phyloP scores from a whole-genome alignment of 37 sponge, comb jelly and placozoan species.

The Ianthella basta region DNA sequence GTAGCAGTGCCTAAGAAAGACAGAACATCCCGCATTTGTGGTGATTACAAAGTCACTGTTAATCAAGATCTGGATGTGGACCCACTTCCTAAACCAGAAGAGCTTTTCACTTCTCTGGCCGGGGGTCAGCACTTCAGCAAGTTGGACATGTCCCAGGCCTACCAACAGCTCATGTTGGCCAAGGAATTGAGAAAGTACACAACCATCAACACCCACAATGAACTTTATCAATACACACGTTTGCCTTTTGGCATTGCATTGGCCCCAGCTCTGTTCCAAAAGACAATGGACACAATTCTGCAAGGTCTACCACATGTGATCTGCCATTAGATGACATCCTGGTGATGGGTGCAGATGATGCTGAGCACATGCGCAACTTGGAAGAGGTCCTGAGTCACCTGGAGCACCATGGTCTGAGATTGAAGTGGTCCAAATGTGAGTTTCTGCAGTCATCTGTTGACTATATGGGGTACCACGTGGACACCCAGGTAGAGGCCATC shows the following conservation, averaged over 20 bases:
- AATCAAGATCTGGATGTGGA: slow-evolving; percentile 11
- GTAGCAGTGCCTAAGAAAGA: not conserved
- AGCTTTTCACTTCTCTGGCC: not conserved
- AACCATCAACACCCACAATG: slow-evolving; percentile 12
- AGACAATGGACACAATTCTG: slow-evolving; percentile 1
- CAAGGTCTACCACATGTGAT: not conserved
- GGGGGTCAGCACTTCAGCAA: slow-evolving; percentile 1
- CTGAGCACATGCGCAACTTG: not conserved
- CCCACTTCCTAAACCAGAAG: slow-evolving; percentile 22
- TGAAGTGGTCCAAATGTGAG: slow-evolving; percentile 13
- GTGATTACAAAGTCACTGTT: slow-evolving; percentile 37
- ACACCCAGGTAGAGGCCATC: not conserved
- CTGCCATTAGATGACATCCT: slow-evolving; percentile 25
- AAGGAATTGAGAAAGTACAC: not conserved
- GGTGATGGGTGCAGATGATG: not conserved
- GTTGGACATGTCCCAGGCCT: slow-evolving; percentile 8
- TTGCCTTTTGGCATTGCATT: slow-evolving; percentile 14
- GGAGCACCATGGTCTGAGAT: not conserved
- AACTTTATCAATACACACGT: slow-evolving; percentile 12
- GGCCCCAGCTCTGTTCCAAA: slow-evolving; percentile 16
- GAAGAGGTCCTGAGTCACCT: not conserved
- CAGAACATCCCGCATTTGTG: not conserved
- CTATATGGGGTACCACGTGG: not conserved
- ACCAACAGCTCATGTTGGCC: not conserved
- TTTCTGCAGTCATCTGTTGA: not conserved